These are phyloP conservation scores for Lycophotia porphyrea DNA, from an alignment of 2,888 invertebrate genomes.

Conservation along the genomic window DNA sequence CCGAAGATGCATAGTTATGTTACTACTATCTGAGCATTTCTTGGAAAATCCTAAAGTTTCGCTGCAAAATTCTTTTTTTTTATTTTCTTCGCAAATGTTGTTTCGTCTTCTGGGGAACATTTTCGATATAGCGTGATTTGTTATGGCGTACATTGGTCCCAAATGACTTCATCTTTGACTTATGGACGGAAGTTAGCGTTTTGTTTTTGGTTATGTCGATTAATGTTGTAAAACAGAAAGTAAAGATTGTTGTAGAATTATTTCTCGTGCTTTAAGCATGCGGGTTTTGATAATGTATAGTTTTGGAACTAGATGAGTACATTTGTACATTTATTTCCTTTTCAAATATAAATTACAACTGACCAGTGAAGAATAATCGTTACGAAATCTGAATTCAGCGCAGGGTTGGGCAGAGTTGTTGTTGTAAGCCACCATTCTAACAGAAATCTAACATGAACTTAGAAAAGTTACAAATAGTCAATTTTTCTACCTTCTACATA, in stretches of 20 bases:
- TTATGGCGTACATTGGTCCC: slow-evolving; percentile 30
- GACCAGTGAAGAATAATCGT: neutral
- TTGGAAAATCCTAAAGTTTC: slow-evolving; percentile 54
- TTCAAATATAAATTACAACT: no score
- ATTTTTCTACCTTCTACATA: neutral
- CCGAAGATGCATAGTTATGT: slow-evolving; percentile 66
- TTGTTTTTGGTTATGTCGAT: neutral
- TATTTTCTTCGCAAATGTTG: slow-evolving; percentile 26
- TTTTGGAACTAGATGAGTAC: neutral
- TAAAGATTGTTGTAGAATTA: neutral
- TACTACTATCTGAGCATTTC: slow-evolving; percentile 43
- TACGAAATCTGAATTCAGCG: neutral
- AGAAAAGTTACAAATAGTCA: no score
- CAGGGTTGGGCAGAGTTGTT: neutral
- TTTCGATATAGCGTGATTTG: slow-evolving; percentile 26
- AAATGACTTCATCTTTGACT: slow-evolving; percentile 25
- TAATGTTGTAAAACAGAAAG: neutral
- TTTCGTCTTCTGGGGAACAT: slow-evolving; percentile 19
- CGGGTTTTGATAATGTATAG: neutral
- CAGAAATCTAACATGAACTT: neutral
- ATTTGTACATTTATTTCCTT: no score
- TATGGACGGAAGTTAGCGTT: neutral
- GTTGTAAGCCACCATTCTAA: neutral
- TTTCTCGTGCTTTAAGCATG: neutral
- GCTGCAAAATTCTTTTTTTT: slow-evolving; percentile 32